Base-by-base conservation (phyloP, 2,797 vertebrate species). In the Halcyon smyrnensis region DNA sequence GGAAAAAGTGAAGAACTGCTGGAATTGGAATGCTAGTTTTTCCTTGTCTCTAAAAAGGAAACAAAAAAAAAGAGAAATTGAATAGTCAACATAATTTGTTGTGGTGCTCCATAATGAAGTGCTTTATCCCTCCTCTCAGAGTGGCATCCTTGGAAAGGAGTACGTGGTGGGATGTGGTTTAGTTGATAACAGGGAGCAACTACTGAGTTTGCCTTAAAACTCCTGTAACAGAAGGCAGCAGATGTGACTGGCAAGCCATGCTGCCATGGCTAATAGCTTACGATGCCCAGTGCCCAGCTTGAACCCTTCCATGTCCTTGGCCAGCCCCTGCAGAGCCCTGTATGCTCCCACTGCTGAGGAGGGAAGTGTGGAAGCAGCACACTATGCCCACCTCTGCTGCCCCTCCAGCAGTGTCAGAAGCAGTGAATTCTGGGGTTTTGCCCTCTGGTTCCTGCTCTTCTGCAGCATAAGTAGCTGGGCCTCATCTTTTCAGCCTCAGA, bases 321-420 rank as follows among this genome's bases (percentile, higher is more conserved):
- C 63, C 41, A 62, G 50, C 59, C 8, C 59, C 68, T 2, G 3
- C 54, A 39, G 59, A 91, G 24, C 10, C 24, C 32, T 13, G 3
- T 12, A 9, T 75, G 43, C 21, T 84, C n/a, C 74, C 0, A 5
- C n/a, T 89, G 53, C 43, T 0, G 0, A 50, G 27, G 32, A 71
- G 36, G 12, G 23, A 13, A 48, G 6, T 0, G 1, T 56, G 45
- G 51, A 27, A 67, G 56, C 54, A 70, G n/a, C 20, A 34, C 6
- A 7, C 8, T 0, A 0, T 50, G 63, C 46, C 39, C 39, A 46
- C 15, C 20, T 8, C 30, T 21, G 36, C 41, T 4, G 20, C 11
- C 12, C n/a, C 12, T 60, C 63, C 1, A 0, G 1, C 34, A 69
- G 46, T 21, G 0, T 30, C 36, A 20, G 54, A 54, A 43, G 32